phyloP scores from a whole-genome alignment of 2,113 vertebrate genomes.

The Pithys albifrons region DNA sequence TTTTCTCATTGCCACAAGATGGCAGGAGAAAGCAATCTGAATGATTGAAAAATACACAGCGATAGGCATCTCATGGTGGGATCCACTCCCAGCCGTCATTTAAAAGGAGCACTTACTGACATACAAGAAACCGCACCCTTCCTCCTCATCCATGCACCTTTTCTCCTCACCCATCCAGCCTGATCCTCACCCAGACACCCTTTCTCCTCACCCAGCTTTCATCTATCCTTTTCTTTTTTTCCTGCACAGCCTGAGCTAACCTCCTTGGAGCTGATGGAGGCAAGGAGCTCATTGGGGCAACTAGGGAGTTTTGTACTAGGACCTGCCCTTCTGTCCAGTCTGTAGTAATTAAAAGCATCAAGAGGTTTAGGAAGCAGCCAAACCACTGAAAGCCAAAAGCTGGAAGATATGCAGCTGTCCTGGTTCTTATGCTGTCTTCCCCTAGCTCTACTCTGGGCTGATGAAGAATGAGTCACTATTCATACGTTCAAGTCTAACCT shows the following conservation, averaged over 20 bases:
- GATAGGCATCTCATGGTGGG: fast-evolving
- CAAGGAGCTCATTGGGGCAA: background rate
- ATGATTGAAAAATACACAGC: background rate
- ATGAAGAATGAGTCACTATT: background rate
- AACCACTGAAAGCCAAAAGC: background rate
- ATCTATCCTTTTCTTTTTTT: fast-evolving
- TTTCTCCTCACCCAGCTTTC: background rate
- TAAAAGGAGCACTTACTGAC: background rate
- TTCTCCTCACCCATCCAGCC: background rate
- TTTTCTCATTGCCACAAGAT: constrained; percentile 46
- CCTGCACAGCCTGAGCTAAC: too few relatives aligned
- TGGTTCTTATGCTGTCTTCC: background rate
- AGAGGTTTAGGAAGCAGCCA: background rate
- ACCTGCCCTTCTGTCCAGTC: background rate
- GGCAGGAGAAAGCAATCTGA: constrained; percentile 54
- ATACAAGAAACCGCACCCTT: background rate
- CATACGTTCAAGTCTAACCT: background rate
- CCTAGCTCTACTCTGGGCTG: background rate
- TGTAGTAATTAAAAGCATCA: background rate
- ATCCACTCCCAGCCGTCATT: background rate
- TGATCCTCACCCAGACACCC: background rate
- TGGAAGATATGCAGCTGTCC: background rate
- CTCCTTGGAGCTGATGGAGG: background rate
- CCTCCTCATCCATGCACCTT: too few relatives aligned
- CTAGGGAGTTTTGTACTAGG: background rate